Conservation (phyloP, 2,888 invertebrate genomes). For the Ligdia adustata region DNA sequence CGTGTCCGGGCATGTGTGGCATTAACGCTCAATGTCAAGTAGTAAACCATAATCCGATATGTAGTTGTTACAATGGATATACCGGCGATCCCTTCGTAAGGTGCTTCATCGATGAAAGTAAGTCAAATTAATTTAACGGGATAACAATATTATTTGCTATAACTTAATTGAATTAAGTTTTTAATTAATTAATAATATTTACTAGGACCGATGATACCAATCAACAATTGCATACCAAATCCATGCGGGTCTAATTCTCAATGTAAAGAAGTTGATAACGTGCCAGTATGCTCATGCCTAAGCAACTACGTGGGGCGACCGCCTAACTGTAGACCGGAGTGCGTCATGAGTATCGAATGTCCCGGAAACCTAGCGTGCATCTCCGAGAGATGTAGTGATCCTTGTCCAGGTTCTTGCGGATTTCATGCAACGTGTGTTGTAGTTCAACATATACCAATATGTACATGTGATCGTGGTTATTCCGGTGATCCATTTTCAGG, state of each 20-base stretch:
- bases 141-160: background rate
- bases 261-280: slow-evolving; percentile 87
- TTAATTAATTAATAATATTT: slow-evolving; percentile 11
- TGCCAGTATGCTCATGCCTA: slow-evolving; percentile 90
- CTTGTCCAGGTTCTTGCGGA: slow-evolving; percentile 90
- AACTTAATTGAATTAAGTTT: background rate
- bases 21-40: slow-evolving; percentile 91
- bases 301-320: slow-evolving; percentile 90
- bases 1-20: slow-evolving; percentile 91
- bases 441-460: slow-evolving; percentile 89
- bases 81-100: slow-evolving; percentile 91
- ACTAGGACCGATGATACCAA: slow-evolving; percentile 59
- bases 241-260: slow-evolving; percentile 92
- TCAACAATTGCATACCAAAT: slow-evolving; percentile 87
- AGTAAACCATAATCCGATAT: slow-evolving; percentile 91
- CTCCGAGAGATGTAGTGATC: slow-evolving; percentile 88
- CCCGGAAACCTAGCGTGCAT: slow-evolving; percentile 88
- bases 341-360: slow-evolving; percentile 89
- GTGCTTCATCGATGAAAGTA: slow-evolving; percentile 86
- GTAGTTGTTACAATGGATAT: slow-evolving; percentile 88
- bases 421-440: slow-evolving; percentile 88
- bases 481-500: slow-evolving; percentile 92
- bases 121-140: no score
- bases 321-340: slow-evolving; percentile 91
- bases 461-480: slow-evolving; percentile 87